Evolutionary conservation across 92 coral and sea anemone genomes (phyloP).

Genomic region (Isaurus tuberculatus): DNA sequence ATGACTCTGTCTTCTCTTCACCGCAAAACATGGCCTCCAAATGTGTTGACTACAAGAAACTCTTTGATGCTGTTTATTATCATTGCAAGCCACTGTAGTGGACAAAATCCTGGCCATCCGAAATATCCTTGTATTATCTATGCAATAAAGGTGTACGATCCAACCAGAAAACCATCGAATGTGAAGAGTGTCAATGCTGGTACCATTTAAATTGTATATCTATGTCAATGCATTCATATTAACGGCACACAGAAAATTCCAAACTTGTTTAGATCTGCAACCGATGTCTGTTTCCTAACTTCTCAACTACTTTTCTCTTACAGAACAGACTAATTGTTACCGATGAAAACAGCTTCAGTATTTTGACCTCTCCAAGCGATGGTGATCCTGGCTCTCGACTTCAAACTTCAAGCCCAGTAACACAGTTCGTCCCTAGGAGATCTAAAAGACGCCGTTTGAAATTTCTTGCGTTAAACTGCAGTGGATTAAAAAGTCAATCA

Average conservation of each 20-base stretch:
- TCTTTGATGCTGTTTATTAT: conserved; percentile 4
- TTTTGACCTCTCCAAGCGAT: not conserved
- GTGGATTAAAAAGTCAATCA: not conserved
- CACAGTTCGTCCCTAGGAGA: not conserved
- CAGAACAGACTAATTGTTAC: conserved; percentile 12
- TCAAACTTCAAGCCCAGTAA: conserved; percentile 24
- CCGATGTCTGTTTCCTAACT: conserved; percentile 44
- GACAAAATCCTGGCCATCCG: not conserved
- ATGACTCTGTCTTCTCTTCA: not conserved
- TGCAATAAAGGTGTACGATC: not conserved
- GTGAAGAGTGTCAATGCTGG: conserved; percentile 1
- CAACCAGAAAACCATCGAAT: not conserved
- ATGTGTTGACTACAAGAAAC: not conserved
- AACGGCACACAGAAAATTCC: not conserved
- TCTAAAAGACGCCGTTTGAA: conserved; percentile 22
- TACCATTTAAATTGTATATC: not conserved
- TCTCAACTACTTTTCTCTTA: conserved; percentile 37
- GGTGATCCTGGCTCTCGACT: conserved; percentile 1
- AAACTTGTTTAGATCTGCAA: conserved; percentile 29
- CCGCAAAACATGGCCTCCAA: not conserved
- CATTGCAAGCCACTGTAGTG: not conserved
- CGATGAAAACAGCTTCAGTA: conserved; percentile 14
- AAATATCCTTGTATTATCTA: conserved; percentile 4
- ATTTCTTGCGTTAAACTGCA: not conserved
- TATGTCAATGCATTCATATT: not conserved